Conservation (phyloP, 1,140 invertebrate species). For the Drosophila sp. region DNA sequence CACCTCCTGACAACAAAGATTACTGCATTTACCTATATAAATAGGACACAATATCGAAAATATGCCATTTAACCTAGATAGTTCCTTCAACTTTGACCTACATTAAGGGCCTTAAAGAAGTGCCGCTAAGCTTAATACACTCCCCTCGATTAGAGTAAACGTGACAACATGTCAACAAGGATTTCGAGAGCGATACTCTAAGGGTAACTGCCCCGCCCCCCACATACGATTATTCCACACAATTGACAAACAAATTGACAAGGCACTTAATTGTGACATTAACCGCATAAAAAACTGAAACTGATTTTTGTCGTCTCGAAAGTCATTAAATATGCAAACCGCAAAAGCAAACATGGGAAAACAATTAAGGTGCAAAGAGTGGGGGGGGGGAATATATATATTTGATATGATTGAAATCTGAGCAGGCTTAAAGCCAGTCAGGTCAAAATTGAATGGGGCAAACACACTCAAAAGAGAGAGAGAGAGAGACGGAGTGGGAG, state of each 20-base stretch:
- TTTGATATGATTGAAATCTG: conserved; percentile 60
- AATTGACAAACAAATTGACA: conserved; percentile 77
- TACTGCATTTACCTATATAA: not conserved
- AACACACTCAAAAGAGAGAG: conserved; percentile 4
- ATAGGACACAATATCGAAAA: conserved; percentile 2
- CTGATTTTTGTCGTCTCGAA: conserved; percentile 33
- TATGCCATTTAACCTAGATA: conserved; percentile 17
- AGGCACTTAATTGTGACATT: conserved; percentile 67
- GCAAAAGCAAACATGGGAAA: conserved; percentile 56
- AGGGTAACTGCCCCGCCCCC: not conserved
- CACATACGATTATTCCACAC: conserved; percentile 11
- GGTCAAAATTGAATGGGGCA: conserved; percentile 14
- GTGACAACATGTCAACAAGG: conserved; percentile 17
- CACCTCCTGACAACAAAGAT: not conserved
- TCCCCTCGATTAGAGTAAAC: not conserved
- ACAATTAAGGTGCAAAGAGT: conserved; percentile 36
- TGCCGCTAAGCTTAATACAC: conserved; percentile 14
- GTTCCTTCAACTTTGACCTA: conserved; percentile 48
- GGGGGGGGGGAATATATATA: not conserved
- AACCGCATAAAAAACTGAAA: conserved; percentile 35
- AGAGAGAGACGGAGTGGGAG: not conserved
- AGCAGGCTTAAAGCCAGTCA: conserved; percentile 26
- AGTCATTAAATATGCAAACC: conserved; percentile 49
- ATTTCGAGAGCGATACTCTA: not conserved
- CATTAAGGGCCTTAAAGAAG: not conserved